Percentiles rank a stretch among this genome's conserved stretches.
These are phyloP conservation scores for Rhopilema esculentum DNA, from an alignment of 30 jellyfish, hydroid and myxozoan species.

Conservation along the genomic window DNA sequence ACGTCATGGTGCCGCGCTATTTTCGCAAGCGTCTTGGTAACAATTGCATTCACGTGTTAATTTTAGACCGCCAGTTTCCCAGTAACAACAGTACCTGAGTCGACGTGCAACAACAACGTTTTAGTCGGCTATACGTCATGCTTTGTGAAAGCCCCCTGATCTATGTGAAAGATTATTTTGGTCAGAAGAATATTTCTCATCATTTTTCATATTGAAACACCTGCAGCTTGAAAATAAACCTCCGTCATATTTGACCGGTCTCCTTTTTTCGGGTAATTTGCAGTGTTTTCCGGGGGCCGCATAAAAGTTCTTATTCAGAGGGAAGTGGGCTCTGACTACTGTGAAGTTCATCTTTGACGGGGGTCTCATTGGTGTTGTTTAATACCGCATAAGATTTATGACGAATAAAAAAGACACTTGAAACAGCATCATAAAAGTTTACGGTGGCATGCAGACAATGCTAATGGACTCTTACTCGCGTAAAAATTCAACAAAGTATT, in stretches of 20 bases:
- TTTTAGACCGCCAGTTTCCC: not conserved
- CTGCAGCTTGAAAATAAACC: not conserved
- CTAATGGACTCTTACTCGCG: conserved; percentile 36
- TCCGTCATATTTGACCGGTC: not conserved
- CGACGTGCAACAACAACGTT: not conserved
- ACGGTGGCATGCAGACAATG: conserved; percentile 32
- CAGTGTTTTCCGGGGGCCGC: not conserved
- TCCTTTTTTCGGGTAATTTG: not conserved
- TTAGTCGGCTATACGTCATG: not conserved
- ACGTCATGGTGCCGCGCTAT: not conserved
- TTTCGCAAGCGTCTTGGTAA: not conserved
- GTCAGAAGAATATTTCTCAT: not conserved
- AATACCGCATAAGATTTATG: not conserved
- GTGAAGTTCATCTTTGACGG: not conserved
- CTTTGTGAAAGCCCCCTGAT: not conserved
- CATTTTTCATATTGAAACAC: not conserved
- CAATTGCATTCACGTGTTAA: not conserved
- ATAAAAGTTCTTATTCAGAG: not conserved
- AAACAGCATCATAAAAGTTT: conserved; percentile 15
- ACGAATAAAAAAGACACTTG: not conserved
- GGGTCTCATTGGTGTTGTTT: not conserved
- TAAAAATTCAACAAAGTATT: not conserved
- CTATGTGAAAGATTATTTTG: not conserved
- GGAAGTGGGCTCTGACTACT: not conserved
- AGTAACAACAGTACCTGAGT: not conserved